Percentiles rank a stretch among this genome's conserved stretches.
phyloP scores from a whole-genome alignment of 2,113 vertebrate species.

The Syngnathus typhle region DNA sequence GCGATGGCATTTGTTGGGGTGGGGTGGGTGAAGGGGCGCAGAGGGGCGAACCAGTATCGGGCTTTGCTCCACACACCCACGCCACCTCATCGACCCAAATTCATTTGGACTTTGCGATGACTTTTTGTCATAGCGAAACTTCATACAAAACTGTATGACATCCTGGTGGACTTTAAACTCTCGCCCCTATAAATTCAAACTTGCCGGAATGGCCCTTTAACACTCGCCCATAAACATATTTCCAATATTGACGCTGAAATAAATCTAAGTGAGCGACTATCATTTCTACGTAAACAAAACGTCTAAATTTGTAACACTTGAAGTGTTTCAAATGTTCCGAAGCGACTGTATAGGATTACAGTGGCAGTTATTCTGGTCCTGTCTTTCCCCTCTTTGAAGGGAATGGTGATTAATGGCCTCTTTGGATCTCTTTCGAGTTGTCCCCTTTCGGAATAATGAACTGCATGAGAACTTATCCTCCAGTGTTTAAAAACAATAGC shows the following conservation, averaged over 20 bases:
- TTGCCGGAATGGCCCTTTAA: slow-evolving; percentile 6
- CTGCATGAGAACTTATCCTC: slow-evolving; percentile 69
- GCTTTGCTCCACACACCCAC: slow-evolving; percentile 33
- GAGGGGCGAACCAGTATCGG: slow-evolving; percentile 13
- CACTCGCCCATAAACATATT: slow-evolving; percentile 7
- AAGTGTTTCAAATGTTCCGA: slow-evolving; percentile 6
- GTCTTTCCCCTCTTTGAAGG: slow-evolving; percentile 48
- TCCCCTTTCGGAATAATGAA: slow-evolving; percentile 66
- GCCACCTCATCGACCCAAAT: slow-evolving; percentile 50
- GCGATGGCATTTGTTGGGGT: slow-evolving; percentile 48
- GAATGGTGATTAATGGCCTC: slow-evolving; percentile 67
- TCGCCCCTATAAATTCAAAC: slow-evolving; percentile 20
- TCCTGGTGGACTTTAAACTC: slow-evolving; percentile 28
- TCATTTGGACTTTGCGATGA: slow-evolving; percentile 53
- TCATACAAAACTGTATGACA: slow-evolving; percentile 4
- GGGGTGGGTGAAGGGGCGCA: neutral
- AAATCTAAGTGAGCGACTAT: slow-evolving; percentile 1
- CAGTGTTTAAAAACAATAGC: slow-evolving; percentile 63
- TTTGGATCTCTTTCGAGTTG: slow-evolving; percentile 60
- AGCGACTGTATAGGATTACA: slow-evolving; percentile 41
- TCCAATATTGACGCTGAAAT: neutral
- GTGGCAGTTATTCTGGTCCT: slow-evolving; percentile 42
- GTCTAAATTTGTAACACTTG: slow-evolving; percentile 15
- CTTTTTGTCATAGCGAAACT: slow-evolving; percentile 49
- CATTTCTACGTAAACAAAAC: slow-evolving; percentile 8